Percentiles rank a stretch among this genome's conserved stretches.
Evolutionary conservation across 1,140 invertebrate species (phyloP).

Genomic region (Zaprionus davidi): DNA sequence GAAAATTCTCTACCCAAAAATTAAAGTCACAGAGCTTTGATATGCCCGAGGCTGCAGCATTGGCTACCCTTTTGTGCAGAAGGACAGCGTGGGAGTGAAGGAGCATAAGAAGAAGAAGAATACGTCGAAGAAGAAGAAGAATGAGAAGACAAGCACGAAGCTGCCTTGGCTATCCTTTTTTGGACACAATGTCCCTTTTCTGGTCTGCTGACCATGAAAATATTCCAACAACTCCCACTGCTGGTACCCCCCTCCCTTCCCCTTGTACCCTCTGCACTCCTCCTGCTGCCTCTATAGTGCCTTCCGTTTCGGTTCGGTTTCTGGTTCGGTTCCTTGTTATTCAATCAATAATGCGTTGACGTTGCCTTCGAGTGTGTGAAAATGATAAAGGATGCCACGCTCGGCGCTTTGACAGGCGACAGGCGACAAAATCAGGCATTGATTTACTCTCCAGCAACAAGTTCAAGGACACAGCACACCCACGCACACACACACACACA

Average conservation of each 20-base stretch:
- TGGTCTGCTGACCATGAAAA: conserved; percentile 73
- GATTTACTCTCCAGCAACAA: conserved; percentile 41
- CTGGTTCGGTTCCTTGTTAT: conserved; percentile 22
- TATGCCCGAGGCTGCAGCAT: not conserved
- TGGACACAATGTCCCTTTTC: conserved; percentile 50
- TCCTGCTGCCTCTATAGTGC: not conserved
- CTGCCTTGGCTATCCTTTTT: not conserved
- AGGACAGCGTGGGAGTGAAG: not conserved
- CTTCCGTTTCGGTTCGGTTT: not conserved
- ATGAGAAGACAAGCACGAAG: not conserved
- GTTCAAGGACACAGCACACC: conserved; percentile 59
- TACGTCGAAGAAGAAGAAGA: too few species aligned
- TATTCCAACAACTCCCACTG: conserved; percentile 34
- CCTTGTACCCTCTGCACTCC: not conserved
- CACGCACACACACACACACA: not conserved
- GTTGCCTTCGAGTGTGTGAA: conserved; percentile 59
- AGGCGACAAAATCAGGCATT: conserved; percentile 17
- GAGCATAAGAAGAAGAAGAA: too few species aligned
- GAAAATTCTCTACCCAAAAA: conserved; percentile 4
- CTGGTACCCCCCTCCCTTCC: not conserved
- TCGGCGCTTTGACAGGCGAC: conserved; percentile 16
- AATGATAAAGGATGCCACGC: conserved; percentile 59
- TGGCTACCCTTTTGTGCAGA: not conserved
- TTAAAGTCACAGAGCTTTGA: conserved; percentile 25
- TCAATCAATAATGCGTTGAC: conserved; percentile 71